Percentiles rank a stretch among this genome's conserved stretches.
Conservation (phyloP, 2,113 vertebrate genomes). For the Setophaga petechia region DNA sequence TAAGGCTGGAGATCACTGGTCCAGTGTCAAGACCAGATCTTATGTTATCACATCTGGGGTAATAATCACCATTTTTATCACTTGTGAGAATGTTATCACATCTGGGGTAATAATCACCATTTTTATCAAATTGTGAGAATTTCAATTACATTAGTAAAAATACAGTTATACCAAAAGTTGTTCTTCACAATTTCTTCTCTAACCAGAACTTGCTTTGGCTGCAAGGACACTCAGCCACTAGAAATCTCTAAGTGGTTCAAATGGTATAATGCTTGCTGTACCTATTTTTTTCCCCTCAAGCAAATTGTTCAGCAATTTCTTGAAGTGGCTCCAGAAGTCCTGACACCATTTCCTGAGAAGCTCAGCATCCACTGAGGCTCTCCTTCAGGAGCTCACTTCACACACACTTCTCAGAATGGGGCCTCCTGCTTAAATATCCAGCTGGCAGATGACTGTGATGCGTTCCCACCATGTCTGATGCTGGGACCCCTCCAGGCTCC, state of each 20-base stretch:
- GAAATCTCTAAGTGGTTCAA: background rate
- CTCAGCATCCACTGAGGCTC: background rate
- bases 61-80: background rate
- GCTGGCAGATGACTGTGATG: background rate
- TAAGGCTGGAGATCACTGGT: background rate
- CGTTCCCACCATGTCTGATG: background rate
- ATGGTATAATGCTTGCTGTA: background rate
- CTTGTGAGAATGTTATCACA: background rate
- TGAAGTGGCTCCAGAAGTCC: background rate
- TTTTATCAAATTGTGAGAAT: background rate
- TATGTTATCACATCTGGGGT: background rate
- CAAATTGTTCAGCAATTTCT: background rate
- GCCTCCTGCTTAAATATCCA: background rate
- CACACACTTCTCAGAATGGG: fast-evolving
- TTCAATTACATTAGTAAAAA: background rate
- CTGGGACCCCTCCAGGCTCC: background rate
- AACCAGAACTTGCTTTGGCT: background rate
- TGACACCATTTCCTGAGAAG: background rate
- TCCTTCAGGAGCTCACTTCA: background rate
- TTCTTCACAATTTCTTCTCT: background rate
- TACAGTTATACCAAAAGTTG: background rate
- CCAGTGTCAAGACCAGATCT: background rate
- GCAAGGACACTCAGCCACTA: background rate
- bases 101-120: fast-evolving
- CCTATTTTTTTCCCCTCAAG: background rate